Evolutionary conservation across 2,113 vertebrate genomes (phyloP).

Genomic region (Mustela nigripes): DNA sequence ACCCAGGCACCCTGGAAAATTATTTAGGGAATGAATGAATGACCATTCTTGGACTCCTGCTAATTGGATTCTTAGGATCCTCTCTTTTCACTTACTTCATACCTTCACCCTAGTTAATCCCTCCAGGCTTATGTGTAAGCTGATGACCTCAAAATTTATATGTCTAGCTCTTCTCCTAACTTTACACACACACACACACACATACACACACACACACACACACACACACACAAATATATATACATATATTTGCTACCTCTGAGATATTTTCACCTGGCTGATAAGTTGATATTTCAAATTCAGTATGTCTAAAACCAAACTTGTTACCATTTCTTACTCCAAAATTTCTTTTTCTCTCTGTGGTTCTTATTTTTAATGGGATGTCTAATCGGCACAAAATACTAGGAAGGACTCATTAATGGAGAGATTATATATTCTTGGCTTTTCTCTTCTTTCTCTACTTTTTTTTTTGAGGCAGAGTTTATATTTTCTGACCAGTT

Average conservation of each 20-base stretch:
- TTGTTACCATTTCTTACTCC: background rate
- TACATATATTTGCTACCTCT: background rate
- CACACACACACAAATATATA: background rate
- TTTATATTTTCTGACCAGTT: conserved; percentile 27
- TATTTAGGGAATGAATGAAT: background rate
- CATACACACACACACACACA: background rate
- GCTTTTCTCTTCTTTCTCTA: background rate
- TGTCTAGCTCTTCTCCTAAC: background rate
- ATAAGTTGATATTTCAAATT: background rate
- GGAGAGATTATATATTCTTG: background rate
- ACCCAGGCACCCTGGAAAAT: background rate
- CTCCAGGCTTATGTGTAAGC: background rate
- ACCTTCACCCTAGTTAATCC: background rate
- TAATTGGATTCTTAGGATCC: background rate
- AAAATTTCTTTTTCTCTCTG: background rate
- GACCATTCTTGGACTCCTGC: background rate
- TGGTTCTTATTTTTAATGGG: background rate
- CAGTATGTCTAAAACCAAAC: background rate
- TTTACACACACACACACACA: background rate
- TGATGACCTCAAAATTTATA: background rate
- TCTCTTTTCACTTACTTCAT: background rate
- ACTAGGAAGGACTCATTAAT: background rate
- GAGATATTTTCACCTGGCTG: background rate
- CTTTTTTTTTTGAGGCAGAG: background rate
- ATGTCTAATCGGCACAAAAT: background rate